Evolutionary conservation across 2,888 invertebrate genomes (phyloP).

Genomic region (Colostygia pectinataria): DNA sequence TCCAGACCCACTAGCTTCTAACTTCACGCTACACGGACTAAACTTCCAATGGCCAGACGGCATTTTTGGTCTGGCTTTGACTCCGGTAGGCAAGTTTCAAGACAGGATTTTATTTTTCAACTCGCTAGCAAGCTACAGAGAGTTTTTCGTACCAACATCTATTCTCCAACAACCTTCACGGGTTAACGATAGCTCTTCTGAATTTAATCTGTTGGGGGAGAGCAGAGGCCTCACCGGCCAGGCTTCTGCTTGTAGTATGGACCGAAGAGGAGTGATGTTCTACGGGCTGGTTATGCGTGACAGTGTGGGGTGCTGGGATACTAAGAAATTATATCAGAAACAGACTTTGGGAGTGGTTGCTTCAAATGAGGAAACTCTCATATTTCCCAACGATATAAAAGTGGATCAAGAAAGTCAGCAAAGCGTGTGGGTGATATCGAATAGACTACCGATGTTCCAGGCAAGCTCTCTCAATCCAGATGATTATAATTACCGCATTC

Average conservation of each 20-base stretch:
- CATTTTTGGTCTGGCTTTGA: constrained; percentile 88
- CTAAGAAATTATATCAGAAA: constrained; percentile 85
- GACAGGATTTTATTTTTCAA: constrained; percentile 90
- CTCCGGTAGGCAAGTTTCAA: constrained; percentile 73
- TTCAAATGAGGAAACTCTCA: constrained; percentile 83
- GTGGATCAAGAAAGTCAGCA: constrained; percentile 87
- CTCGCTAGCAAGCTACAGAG: constrained; percentile 91
- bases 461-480: constrained; percentile 84
- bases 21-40: constrained; percentile 88
- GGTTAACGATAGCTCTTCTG: constrained; percentile 56
- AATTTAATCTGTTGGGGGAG: constrained; percentile 67
- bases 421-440: constrained; percentile 90
- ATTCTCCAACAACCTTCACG: constrained; percentile 83
- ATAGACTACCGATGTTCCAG: constrained; percentile 88
- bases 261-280: constrained; percentile 88
- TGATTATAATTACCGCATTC: constrained; percentile 88
- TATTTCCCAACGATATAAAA: constrained; percentile 92
- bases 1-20: constrained; percentile 88
- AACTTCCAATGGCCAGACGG: constrained; percentile 93
- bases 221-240: constrained; percentile 86
- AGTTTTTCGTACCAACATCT: constrained; percentile 88
- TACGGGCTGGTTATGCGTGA: constrained; percentile 90
- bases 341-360: constrained; percentile 85
- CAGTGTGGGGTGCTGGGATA: constrained; percentile 91
- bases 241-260: constrained; percentile 88